Conservation (phyloP, 2,888 invertebrate genomes). For the Pemphredon lugubris region DNA sequence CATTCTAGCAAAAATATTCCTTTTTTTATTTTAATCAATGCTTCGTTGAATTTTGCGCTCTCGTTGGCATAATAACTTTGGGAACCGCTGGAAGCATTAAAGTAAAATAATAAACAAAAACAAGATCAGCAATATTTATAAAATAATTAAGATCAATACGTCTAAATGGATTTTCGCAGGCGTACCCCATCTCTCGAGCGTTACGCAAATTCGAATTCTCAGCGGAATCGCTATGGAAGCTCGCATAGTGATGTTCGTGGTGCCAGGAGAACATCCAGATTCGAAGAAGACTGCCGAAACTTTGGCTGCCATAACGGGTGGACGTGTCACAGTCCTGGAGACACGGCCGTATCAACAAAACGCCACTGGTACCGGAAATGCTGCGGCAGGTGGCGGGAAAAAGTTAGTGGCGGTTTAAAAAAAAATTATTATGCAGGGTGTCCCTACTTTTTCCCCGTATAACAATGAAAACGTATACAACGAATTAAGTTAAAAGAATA, state of each 20-base stretch:
- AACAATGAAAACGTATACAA: too few species aligned
- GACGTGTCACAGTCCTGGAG: conserved; percentile 88
- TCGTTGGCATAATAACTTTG: too few species aligned
- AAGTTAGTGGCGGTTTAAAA: conserved; percentile 69
- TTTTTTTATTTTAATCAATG: too few species aligned
- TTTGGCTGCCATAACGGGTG: conserved; percentile 90
- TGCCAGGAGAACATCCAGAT: conserved; percentile 90
- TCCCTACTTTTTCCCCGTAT: too few species aligned
- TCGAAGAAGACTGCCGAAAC: conserved; percentile 88
- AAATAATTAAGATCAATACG: too few species aligned
- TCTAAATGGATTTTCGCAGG: too few species aligned
- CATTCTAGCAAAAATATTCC: too few species aligned
- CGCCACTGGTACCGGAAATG: conserved; percentile 38
- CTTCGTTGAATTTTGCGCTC: too few species aligned
- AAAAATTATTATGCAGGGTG: neutral
- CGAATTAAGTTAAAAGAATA: too few species aligned
- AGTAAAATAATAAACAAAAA: neutral
- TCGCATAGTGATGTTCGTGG: conserved; percentile 90
- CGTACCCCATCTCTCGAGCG: conserved; percentile 88
- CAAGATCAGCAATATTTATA: neutral
- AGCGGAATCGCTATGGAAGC: conserved; percentile 86
- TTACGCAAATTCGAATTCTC: conserved; percentile 87
- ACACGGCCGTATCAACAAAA: conserved; percentile 85
- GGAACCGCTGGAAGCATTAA: conserved; percentile 1
- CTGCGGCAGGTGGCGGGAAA: conserved; percentile 56